A percentile compares a stretch with the other conserved stretches of the same genome.
These are phyloP conservation scores for Okamejei kenojei DNA, from an alignment of 2,797 vertebrate species.

Conservation along the genomic window DNA sequence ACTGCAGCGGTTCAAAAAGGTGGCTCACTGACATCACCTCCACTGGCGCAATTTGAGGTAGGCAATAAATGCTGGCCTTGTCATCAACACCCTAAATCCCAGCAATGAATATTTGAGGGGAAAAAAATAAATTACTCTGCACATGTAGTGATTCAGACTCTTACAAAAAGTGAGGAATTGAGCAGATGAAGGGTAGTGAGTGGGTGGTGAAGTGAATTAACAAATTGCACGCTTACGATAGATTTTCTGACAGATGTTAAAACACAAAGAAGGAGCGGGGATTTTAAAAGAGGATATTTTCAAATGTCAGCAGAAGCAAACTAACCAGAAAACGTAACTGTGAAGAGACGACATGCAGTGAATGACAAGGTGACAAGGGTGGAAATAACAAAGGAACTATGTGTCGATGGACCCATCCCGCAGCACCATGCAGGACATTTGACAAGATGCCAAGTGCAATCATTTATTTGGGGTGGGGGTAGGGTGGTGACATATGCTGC, in stretches of 20 bases:
- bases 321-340: background rate
- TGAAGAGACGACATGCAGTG: background rate
- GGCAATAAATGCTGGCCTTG: no score
- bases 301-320: background rate
- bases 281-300: background rate
- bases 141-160: background rate
- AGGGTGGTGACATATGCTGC: background rate
- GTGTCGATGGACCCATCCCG: background rate
- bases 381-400: background rate
- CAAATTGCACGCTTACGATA: background rate
- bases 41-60: no score
- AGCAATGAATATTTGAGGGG: no score
- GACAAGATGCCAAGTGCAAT: background rate
- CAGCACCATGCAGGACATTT: background rate
- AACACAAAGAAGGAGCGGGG: background rate
- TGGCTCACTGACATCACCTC: no score
- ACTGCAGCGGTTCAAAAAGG: no score
- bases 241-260: background rate
- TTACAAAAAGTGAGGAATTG: background rate
- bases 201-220: background rate
- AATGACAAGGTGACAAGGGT: background rate
- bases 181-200: background rate
- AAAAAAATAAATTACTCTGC: no score
- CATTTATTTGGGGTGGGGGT: no score
- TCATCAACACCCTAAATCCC: no score